These are phyloP conservation scores for Empidonax alnorum DNA, from an alignment of 2,113 vertebrate genomes.

Conservation along the genomic window DNA sequence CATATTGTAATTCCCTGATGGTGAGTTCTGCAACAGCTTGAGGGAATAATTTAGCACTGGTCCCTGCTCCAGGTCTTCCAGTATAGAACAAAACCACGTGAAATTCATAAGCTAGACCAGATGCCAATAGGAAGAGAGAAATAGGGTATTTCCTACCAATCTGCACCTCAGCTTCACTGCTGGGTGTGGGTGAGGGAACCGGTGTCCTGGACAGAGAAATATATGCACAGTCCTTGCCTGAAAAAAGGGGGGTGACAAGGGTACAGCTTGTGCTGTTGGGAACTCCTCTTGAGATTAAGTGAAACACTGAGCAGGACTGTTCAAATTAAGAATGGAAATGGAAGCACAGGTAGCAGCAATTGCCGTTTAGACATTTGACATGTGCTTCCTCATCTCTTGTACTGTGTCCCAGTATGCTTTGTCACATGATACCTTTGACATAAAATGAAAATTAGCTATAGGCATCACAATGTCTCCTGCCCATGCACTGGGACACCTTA, in stretches of 20 bases:
- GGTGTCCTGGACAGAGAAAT: fast-evolving
- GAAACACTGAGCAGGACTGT: not conserved
- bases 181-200: not conserved
- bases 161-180: not conserved
- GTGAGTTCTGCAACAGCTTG: not conserved
- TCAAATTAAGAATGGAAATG: not conserved
- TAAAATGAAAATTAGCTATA: not conserved
- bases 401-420: not conserved
- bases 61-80: not conserved
- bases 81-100: not conserved
- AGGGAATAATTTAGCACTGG: not conserved
- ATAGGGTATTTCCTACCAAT: not conserved
- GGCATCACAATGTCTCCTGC: not conserved
- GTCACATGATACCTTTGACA: not conserved
- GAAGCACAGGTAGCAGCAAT: not conserved
- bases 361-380: not conserved
- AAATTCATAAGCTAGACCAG: not conserved
- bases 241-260: not conserved
- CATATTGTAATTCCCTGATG: not conserved
- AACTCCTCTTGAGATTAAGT: not conserved
- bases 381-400: not conserved
- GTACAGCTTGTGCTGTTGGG: not conserved
- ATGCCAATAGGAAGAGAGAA: not conserved
- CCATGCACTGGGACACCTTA: not conserved
- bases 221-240: not conserved